These are phyloP conservation scores for Amblyteles armatorius DNA, from an alignment of 2,888 invertebrate genomes.

Conservation along the genomic window DNA sequence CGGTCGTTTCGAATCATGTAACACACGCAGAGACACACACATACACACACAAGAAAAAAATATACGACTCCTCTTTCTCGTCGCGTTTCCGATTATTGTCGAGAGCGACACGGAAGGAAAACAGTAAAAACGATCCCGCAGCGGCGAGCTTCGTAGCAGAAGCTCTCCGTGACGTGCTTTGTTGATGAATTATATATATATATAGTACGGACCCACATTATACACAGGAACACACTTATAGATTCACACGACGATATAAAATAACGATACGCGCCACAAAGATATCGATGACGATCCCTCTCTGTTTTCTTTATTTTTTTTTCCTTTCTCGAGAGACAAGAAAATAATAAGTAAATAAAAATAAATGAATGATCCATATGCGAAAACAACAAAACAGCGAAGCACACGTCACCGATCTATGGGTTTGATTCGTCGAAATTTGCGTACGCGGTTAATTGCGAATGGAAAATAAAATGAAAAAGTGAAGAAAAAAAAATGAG, in stretches of 20 bases:
- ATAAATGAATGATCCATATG: not conserved
- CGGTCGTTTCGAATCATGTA: constrained; percentile 55
- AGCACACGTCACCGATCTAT: constrained; percentile 20
- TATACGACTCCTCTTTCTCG: constrained; percentile 40
- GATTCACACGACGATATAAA: constrained; percentile 27
- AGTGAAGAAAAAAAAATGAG: not conserved
- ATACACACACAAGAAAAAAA: not conserved
- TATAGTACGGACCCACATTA: constrained; percentile 23
- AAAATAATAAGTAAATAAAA: not conserved
- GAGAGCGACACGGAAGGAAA: constrained; percentile 21
- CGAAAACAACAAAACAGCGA: constrained; percentile 37
- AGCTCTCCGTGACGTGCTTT: constrained; percentile 33
- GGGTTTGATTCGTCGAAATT: constrained; percentile 25
- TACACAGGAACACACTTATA: constrained; percentile 7
- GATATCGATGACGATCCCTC: constrained; percentile 20
- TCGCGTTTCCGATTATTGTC: constrained; percentile 40
- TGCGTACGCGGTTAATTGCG: constrained; percentile 4
- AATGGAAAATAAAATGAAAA: constrained; percentile 34
- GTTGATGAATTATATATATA: constrained; percentile 47
- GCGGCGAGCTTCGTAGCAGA: constrained; percentile 16
- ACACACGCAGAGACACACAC: constrained; percentile 22
- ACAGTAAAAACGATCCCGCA: not conserved
- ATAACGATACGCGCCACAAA: constrained; percentile 24
- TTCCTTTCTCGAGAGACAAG: constrained; percentile 25
- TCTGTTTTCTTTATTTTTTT: constrained; percentile 30